These are phyloP conservation scores for Rallus limicola DNA, from an alignment of 2,113 vertebrate genomes.

Conservation along the genomic window DNA sequence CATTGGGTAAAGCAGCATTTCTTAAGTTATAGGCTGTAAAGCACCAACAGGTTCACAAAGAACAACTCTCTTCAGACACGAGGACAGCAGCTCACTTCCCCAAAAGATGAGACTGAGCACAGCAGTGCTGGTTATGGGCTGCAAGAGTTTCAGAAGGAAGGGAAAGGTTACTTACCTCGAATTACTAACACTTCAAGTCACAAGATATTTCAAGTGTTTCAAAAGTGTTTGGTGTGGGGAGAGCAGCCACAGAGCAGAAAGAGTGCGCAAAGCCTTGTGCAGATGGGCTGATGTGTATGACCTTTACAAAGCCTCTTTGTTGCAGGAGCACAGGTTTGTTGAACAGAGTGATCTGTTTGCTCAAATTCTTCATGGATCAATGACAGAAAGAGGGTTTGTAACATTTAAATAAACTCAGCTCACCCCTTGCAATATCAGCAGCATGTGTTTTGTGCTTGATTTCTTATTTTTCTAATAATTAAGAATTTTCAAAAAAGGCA, in stretches of 20 bases:
- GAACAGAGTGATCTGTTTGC: background rate
- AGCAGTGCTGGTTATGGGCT: background rate
- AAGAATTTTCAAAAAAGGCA: rapidly evolving
- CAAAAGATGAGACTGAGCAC: background rate
- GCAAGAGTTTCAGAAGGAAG: background rate
- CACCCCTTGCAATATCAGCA: background rate
- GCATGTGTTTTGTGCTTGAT: background rate
- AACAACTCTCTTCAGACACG: background rate
- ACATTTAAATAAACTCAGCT: background rate
- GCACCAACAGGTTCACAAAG: background rate
- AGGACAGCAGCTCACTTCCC: background rate
- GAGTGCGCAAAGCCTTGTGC: background rate
- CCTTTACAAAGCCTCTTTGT: background rate
- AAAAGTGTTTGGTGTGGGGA: background rate
- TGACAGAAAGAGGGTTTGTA: background rate
- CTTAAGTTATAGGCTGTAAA: background rate
- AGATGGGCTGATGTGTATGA: background rate
- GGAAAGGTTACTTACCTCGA: background rate
- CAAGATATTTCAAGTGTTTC: background rate
- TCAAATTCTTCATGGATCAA: background rate
- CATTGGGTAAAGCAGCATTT: background rate
- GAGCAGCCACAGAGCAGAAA: background rate
- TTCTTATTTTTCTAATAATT: background rate
- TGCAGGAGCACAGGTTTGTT: background rate
- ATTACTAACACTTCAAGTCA: no score